Evolutionary conservation across 2,888 invertebrate genomes (phyloP), one percentile per base, ranked within the genome.

Genomic region (Orthosia incerta): DNA sequence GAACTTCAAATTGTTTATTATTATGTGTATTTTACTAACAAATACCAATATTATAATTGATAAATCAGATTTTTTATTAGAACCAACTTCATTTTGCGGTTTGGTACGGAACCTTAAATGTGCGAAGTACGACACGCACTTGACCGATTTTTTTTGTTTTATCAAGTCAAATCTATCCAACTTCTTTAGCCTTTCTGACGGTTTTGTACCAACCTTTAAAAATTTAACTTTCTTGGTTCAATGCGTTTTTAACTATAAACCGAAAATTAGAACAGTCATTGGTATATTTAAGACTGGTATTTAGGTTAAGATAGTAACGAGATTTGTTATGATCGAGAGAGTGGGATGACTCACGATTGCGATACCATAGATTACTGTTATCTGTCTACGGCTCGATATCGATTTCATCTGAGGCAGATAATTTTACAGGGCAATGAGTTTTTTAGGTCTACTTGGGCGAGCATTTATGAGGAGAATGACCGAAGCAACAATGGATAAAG

Each of bases 221-320:
- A 5, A 31, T 31, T 26, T 31, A 31, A 31, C 5, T 31, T 31
- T 31, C 31, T 1, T 31, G 39, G 1, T 31, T 18, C 15, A 23
- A 2, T n/a, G 15, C 39, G 16, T 16, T 46, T 46, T 15, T 57
- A 23, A 56, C 39, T 56, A 13, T 56, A 13, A 0, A 51, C 20
- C 72, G 5, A 31, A 20, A 45, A n/a, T 31, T 16, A 26, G 11
- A n/a, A 15, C 20, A 59, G 12, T 13, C 48, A 26, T 20, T 45
- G 20, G 13, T 15, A 26, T 15, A 50, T 60, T 60, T 9, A 45
- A 31, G 48, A 5, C 20, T 77, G 74, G 78, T 70, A 75, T 75
- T 77, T 77, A 69, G 74, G 60, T 77, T 70, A 77, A 50, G 57
- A 74, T 57, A 39, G 51, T 18, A n/a, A 26, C 53, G 20, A 77